Conservation (phyloP, 2,113 vertebrate species). For the Tretioscincus oriximinensis region DNA sequence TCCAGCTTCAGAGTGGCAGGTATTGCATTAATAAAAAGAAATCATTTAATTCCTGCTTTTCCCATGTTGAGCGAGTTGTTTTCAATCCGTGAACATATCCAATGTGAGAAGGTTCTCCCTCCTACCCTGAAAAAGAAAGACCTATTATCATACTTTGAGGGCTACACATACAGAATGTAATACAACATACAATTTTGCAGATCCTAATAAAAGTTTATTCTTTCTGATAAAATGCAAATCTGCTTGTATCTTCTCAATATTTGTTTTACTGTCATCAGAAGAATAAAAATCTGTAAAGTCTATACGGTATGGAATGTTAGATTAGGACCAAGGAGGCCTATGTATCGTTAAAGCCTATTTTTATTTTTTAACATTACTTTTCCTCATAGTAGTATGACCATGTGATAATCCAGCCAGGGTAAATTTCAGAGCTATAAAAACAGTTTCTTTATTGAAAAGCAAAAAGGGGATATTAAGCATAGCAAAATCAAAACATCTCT, state of each 20-base stretch:
- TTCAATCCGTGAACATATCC: background rate
- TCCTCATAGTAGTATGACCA: background rate
- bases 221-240: background rate
- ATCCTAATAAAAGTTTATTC: background rate
- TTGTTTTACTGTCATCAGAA: background rate
- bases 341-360: background rate
- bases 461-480: too few relatives aligned
- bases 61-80: background rate
- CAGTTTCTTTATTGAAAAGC: too few relatives aligned
- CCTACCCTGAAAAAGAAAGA: background rate
- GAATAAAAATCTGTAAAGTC: background rate
- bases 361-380: background rate
- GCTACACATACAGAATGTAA: background rate
- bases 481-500: too few relatives aligned
- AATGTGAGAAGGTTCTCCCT: background rate
- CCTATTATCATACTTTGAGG: background rate
- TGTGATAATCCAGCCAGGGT: too few relatives aligned
- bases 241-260: background rate
- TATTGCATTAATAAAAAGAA: conserved; percentile 56
- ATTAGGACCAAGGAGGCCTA: background rate
- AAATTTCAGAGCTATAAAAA: too few relatives aligned
- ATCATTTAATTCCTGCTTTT: background rate
- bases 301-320: background rate
- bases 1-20: conserved; percentile 97
- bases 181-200: background rate